phyloP scores from a whole-genome alignment of 2,113 vertebrate genomes.

The Podarcis muralis region DNA sequence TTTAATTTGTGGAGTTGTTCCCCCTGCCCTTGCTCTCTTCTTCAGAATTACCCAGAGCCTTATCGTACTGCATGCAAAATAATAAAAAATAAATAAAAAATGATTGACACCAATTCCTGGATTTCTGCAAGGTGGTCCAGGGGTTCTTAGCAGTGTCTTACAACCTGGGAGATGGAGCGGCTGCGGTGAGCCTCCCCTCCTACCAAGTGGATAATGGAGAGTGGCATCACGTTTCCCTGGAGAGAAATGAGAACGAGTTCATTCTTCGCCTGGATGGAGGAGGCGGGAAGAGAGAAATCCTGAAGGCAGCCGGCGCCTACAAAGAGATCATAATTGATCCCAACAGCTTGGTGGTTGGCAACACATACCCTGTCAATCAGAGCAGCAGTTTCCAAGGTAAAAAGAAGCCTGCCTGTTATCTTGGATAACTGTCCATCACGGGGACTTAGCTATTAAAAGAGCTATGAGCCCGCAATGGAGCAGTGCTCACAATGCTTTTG shows the following conservation, averaged over 20 bases:
- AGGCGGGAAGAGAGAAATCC: constrained; percentile 82
- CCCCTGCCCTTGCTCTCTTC: neutral
- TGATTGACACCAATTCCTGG: constrained; percentile 13
- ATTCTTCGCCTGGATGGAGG: constrained; percentile 84
- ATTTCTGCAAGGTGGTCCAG: constrained; percentile 76
- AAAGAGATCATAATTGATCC: constrained; percentile 86
- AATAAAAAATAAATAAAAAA: neutral
- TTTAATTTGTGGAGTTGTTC: neutral
- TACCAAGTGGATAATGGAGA: constrained; percentile 88
- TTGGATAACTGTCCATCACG: neutral
- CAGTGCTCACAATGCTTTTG: too few relatives aligned
- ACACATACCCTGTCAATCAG: constrained; percentile 73
- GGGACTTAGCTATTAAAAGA: neutral
- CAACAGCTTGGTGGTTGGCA: constrained; percentile 82
- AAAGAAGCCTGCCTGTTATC: neutral
- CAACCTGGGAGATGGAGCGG: constrained; percentile 89
- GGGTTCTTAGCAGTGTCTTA: constrained; percentile 83
- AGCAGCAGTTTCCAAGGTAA: constrained; percentile 89
- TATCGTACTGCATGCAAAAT: neutral
- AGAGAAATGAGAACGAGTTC: constrained; percentile 87
- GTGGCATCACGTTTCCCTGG: constrained; percentile 85
- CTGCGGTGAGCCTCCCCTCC: constrained; percentile 80
- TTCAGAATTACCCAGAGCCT: neutral
- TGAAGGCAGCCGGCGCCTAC: constrained; percentile 75
- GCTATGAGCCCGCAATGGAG: neutral